A percentile compares a stretch with the other conserved stretches of the same genome.
Conservation (phyloP, 2,113 vertebrate species). For the Cepphus grylle region DNA sequence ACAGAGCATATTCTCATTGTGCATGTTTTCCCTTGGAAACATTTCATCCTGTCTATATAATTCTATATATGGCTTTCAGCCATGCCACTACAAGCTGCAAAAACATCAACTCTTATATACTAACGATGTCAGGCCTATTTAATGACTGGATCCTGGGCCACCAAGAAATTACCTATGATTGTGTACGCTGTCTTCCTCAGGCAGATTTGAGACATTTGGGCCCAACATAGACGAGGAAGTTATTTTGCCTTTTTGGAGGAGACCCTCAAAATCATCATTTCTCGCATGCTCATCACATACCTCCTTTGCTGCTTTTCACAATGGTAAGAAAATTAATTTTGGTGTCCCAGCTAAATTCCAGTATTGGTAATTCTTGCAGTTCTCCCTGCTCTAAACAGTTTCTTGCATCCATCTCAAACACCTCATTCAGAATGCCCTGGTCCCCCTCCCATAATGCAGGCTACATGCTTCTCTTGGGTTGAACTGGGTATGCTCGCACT, state of each 20-base stretch:
- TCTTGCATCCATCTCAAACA: background rate
- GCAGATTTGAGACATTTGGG: background rate
- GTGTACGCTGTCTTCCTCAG: background rate
- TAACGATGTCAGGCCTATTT: background rate
- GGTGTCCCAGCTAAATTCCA: background rate
- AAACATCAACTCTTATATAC: slow-evolving; percentile 25
- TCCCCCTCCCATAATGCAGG: background rate
- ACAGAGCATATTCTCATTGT: slow-evolving; percentile 61
- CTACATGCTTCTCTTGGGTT: background rate
- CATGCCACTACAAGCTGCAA: slow-evolving; percentile 61
- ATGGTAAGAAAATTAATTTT: background rate
- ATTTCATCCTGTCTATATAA: slow-evolving; percentile 60
- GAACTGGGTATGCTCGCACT: background rate
- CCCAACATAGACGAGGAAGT: background rate
- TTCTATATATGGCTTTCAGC: slow-evolving; percentile 52
- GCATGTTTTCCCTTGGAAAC: slow-evolving; percentile 63
- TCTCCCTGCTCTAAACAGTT: background rate
- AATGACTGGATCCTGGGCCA: background rate
- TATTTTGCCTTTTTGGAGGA: background rate
- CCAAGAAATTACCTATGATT: background rate
- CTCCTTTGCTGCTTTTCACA: background rate
- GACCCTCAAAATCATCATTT: background rate
- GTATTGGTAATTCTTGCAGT: background rate
- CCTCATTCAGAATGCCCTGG: background rate
- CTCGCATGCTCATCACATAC: background rate